Percentiles rank a stretch among this genome's conserved stretches.
Conservation (phyloP, 2,888 invertebrate genomes). For the Harpagoxenus sublaevis region DNA sequence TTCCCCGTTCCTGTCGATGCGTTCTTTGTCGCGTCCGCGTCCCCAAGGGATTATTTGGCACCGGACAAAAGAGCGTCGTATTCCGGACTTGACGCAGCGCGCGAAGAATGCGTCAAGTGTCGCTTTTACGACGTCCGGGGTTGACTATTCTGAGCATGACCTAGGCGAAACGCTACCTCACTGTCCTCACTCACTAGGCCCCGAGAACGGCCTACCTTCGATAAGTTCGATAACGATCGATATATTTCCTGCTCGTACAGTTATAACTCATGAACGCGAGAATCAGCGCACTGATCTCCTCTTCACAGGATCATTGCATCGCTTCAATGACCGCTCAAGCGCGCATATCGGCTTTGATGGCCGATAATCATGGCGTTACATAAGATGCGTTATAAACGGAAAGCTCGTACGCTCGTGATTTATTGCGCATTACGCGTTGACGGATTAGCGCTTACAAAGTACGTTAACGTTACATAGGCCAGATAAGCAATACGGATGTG, state of each 20-base stretch:
- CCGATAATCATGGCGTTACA: slow-evolving; percentile 28
- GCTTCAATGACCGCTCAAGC: slow-evolving; percentile 34
- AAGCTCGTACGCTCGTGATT: slow-evolving; percentile 28
- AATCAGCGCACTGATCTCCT: slow-evolving; percentile 6
- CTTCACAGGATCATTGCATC: slow-evolving; percentile 24
- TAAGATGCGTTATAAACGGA: slow-evolving; percentile 33
- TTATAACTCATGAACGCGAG: slow-evolving; percentile 36
- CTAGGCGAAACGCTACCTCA: slow-evolving; percentile 63
- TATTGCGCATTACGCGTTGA: slow-evolving; percentile 12
- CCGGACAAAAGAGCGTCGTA: neutral
- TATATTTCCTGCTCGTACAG: slow-evolving; percentile 43
- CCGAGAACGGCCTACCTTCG: slow-evolving; percentile 15
- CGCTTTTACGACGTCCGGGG: slow-evolving; percentile 12
- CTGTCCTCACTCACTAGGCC: neutral
- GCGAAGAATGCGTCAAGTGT: slow-evolving; percentile 19
- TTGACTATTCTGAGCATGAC: slow-evolving; percentile 69
- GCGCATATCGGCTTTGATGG: slow-evolving; percentile 18
- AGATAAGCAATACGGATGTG: neutral
- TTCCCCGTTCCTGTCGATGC: neutral
- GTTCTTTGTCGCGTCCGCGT: neutral
- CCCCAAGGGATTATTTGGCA: neutral
- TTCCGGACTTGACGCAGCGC: neutral
- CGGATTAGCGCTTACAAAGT: slow-evolving; percentile 26
- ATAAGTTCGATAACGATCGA: slow-evolving; percentile 49
- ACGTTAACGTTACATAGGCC: neutral